phyloP scores from a whole-genome alignment of 2,888 invertebrate genomes.

The Orgyia antiqua region DNA sequence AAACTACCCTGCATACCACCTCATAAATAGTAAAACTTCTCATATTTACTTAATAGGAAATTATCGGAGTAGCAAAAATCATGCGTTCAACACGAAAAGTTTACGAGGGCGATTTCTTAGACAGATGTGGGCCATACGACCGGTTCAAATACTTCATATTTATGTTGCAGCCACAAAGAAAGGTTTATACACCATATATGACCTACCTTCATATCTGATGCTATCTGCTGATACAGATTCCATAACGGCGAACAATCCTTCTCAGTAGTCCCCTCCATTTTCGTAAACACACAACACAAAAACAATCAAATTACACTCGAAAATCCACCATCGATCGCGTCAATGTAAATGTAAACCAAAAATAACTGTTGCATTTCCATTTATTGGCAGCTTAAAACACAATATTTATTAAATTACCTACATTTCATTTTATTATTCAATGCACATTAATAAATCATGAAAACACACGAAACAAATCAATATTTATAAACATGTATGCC shows the following conservation, averaged over 20 bases:
- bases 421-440: constrained; percentile 56
- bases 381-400: constrained; percentile 22
- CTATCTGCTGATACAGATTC: constrained; percentile 95
- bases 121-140: constrained; percentile 38
- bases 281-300: constrained; percentile 52
- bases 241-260: constrained; percentile 94
- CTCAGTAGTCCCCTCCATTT: constrained; percentile 85
- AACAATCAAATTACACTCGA: constrained; percentile 36
- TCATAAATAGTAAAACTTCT: no score
- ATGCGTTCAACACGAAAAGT: constrained; percentile 44
- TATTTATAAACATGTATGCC: constrained; percentile 74
- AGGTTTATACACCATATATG: constrained; percentile 20
- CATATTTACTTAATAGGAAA: no score
- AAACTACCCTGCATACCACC: no score
- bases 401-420: constrained; percentile 38
- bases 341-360: constrained; percentile 44
- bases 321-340: constrained; percentile 49
- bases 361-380: constrained; percentile 62
- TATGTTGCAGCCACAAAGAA: constrained; percentile 19
- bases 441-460: constrained; percentile 37
- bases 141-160: constrained; percentile 25
- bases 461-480: constrained; percentile 62
- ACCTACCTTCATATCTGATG: constrained; percentile 97
- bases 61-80: constrained; percentile 28
- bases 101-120: constrained; percentile 43